Evolutionary conservation across 2,888 invertebrate species (phyloP), one percentile per base, ranked within the genome.

Genomic region (Rhingia campestris): DNA sequence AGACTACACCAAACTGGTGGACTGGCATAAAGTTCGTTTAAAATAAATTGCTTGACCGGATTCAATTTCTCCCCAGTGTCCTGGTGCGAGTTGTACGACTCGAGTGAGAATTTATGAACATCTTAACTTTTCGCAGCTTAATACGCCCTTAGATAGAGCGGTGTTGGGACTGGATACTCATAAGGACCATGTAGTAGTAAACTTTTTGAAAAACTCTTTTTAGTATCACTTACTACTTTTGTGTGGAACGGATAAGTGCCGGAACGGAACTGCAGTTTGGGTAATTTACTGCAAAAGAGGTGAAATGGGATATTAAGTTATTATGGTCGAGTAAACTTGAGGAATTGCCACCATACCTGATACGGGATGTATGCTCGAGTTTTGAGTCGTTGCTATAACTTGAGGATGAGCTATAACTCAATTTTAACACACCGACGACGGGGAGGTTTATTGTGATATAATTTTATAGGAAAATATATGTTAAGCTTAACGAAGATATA

Each of bases 41-140:
- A 67, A 67, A 76, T 76, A 76, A 76, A 76, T 76, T 67, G 67
- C 75, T 67, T 76, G 67, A 76, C 75, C 75, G 61, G 67, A 45
- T 67, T 76, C 43, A 76, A 76, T 76, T 76, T 67, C 61, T 61
- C 75, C 67, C 75, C 67, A 67, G 51, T 32, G 67, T 69, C 59
- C 61, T 73, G 10, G 53, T 35, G 33, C 53, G 35, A 41, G 72
- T 47, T 9, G 7, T 41, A 22, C 12, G 32, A 64, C 41, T 74
- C 33, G 49, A 43, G 59, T 69, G 75, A 61, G 59, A 67, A 76
- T 76, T 76, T 76, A 76, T 76, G 75, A 76, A 76, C 75, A 76
- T 67, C 75, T 76, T 76, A 76, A 76, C 75, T 76, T 69, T 53
- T 67, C 75, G 61, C 59, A 53, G 53, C 39, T 67, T 76, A 76